Evolutionary conservation across 2,888 invertebrate genomes (phyloP).

Genomic region (Agonopterix subpropinquella): DNA sequence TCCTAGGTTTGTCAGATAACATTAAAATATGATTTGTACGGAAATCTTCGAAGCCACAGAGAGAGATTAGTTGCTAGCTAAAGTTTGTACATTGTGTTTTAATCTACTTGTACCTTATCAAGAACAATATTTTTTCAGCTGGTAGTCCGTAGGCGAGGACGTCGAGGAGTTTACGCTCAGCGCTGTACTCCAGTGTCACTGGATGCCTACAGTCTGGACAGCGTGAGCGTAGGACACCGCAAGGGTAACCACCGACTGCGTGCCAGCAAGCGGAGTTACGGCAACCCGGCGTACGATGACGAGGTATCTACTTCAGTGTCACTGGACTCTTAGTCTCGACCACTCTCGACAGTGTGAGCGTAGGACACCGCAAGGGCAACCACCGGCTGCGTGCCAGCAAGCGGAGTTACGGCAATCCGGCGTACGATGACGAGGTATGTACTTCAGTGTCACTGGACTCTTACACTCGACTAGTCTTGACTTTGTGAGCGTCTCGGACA

Average conservation of each 20-base stretch:
- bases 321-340: slow-evolving; percentile 91
- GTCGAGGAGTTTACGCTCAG: slow-evolving; percentile 88
- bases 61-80: no score
- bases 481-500: slow-evolving; percentile 89
- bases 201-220: slow-evolving; percentile 93
- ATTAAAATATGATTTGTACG: no score
- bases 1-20: no score
- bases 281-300: slow-evolving; percentile 94
- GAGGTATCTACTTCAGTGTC: slow-evolving; percentile 85
- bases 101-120: no score
- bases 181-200: slow-evolving; percentile 91
- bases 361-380: slow-evolving; percentile 85
- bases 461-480: slow-evolving; percentile 82
- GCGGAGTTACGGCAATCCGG: slow-evolving; percentile 92
- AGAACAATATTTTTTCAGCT: slow-evolving; percentile 61
- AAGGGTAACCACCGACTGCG: slow-evolving; percentile 80
- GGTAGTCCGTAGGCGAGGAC: slow-evolving; percentile 87
- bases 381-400: slow-evolving; percentile 82
- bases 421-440: slow-evolving; percentile 89
- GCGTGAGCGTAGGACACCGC: slow-evolving; percentile 88
- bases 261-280: slow-evolving; percentile 90
- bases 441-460: slow-evolving; percentile 77
- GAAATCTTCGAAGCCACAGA: no score
- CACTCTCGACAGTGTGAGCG: slow-evolving; percentile 92
- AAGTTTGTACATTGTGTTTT: no score